Base-by-base conservation (phyloP, 2,888 invertebrate species). In the Sycophila texana region DNA sequence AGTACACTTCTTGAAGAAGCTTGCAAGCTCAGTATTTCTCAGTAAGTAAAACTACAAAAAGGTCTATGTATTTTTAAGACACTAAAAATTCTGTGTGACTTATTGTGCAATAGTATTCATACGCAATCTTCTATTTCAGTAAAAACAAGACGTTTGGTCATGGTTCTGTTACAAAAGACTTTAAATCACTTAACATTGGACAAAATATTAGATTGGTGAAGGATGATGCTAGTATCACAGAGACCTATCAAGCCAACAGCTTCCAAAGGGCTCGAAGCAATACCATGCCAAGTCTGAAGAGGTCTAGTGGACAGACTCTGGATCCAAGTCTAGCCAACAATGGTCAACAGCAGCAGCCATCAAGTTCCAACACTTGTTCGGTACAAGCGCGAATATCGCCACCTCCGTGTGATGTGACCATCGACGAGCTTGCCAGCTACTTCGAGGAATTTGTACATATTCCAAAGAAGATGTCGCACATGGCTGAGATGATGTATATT, bases 401-500 rank as follows among this genome's bases (percentile, higher is more conserved):
- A 79, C 94, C 94, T 63, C 93, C 94, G 2, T 95, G 95, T 91
- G 98, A 98, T 92, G 94, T 97, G 72, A 97, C 97, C 66, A 98
- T 98, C 86, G 97, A 97, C 90, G 98, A 98, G 91, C 92, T 98
- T 86, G 98, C 98, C 81, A 96, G 97, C 90, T 98, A 98, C 91
- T 97, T 98, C 91, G 98, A 98, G 91, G 96, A 97, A 82, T 95
- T 96, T 92, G 96, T 98, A 84, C 96, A 98, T 92, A 98, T 98
- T 92, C 98, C 98, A 84, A 97, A 97, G 91, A 98, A 98, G 91
- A 98, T 98, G 98, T 98, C 98, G 67, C 94, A 95, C 78, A 98
- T 98, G 98, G 98, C 98, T 80, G 98, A 98, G 92, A 98, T 98
- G 97, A 98, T 98, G 98, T 98, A 98, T 90, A 98, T 97, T 91